phyloP scores from a whole-genome alignment of 2,113 vertebrate species.

The Laticauda colubrina region DNA sequence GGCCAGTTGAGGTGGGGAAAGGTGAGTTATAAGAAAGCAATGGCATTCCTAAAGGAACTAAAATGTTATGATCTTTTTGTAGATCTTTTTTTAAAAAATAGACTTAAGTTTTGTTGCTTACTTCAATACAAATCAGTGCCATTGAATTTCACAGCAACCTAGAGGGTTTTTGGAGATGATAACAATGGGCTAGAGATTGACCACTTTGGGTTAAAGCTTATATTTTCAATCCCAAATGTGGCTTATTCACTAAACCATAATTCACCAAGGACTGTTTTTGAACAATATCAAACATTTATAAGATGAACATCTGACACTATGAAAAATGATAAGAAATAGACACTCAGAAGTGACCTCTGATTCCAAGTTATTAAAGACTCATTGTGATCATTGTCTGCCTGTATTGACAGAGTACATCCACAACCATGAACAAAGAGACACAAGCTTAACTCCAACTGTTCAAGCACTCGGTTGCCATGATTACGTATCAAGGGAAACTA shows the following conservation, averaged over 20 bases:
- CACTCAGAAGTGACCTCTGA: neutral
- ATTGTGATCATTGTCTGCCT: neutral
- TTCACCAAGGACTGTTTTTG: neutral
- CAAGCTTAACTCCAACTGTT: conserved; percentile 20
- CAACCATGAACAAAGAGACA: neutral
- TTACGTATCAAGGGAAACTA: conserved; percentile 19
- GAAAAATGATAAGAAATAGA: neutral
- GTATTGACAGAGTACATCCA: neutral
- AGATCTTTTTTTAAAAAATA: neutral
- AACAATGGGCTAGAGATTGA: neutral
- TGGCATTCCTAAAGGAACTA: neutral
- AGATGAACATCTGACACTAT: neutral
- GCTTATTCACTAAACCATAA: neutral
- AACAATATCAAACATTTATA: neutral
- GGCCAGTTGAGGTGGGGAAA: neutral
- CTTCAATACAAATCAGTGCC: neutral
- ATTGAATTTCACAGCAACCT: neutral
- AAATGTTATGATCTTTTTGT: neutral
- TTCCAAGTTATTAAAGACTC: neutral
- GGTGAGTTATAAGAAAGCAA: neutral
- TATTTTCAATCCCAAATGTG: neutral
- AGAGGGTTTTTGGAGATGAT: neutral
- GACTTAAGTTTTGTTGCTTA: neutral
- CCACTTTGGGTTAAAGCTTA: neutral
- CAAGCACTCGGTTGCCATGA: conserved; percentile 3